Base-by-base conservation (phyloP, 2,888 invertebrate species). In the Dicycla oo region DNA sequence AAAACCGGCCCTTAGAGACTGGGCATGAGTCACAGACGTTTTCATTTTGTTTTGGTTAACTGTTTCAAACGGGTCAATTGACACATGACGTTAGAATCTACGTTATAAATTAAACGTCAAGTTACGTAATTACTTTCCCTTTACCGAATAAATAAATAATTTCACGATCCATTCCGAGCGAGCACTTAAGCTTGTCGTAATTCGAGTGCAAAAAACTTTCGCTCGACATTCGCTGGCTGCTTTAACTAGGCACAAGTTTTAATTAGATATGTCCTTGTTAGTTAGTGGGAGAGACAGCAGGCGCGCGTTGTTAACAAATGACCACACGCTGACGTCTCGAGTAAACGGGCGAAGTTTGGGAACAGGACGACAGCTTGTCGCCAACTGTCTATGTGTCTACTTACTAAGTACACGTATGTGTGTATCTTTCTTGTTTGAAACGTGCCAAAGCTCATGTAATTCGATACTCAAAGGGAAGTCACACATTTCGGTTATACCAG, bases 261-360 rank as follows among this genome's bases (percentile, higher is more conserved):
- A 91, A 91, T 91, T 91, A 89, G 87, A 88, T 81, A 86, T 88
- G 88, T 88, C 89, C 87, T 87, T 86, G 88, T 87, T 88, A 84
- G 87, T 85, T 85, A 84, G 76, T 68, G 75, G 72, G 81, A 34
- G 75, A 75, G 83, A 78, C 61, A 71, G 69, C 43, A 79, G 79
- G 73, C 79, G 71, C 74, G 78, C 76, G 83, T 87, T 83, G 85
- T 84, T 88, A 81, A 79, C 81, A 74, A 75, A 77, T 78, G 81
- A 82, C 80, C 85, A 80, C 77, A 76, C 68, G 54, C 69, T 72
- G 72, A 75, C 71, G 62, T 75, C 72, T 60, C 71, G 43, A 66
- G 54, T 69, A 62, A 78, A 80, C 69, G 51, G 62, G 45, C 23
- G 30, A 81, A 82, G 69, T 81, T 83, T 70, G 45, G 67, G 54